Evolutionary conservation across 2,113 vertebrate species (phyloP), one percentile per base, ranked within the genome.

Genomic region (Phylloscopus trochilus): DNA sequence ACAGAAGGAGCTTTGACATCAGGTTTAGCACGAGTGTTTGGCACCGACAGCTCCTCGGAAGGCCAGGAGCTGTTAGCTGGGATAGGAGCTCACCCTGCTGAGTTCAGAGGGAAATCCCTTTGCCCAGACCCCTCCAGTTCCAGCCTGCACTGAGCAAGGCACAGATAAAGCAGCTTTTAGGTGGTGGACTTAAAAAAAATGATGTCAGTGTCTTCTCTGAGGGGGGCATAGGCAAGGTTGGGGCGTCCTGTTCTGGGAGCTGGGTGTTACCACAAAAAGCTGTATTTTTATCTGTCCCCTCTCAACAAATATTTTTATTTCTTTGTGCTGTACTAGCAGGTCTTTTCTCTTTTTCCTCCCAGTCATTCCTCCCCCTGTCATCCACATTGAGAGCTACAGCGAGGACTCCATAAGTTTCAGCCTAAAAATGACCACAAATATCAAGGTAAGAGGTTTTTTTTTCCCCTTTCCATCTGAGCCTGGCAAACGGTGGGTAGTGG

Each of bases 331-430:
- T 33, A 4, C 37, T 84, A 60, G 52, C 58, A 70, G 64, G 35
- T 37, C 15, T 92, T 96, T 94, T 87, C 27, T 87, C 52, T 68
- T n/a, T 78, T 53, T 82, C 37, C 37, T 76, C 76, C 49, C 87
- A 99, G 99, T 98, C 92, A 98, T 99, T 66, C 98, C 98, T 62
- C 97, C 98, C 7, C 99, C 99, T 23, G 97, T 97, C 37, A 99
- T 99, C 90, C 98, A 62, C 72, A 97, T 98, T 5, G 97, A 98
- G 92, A 97, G 95, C 96, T 97, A 98, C 82, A 97, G 89, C 0
- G 96, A 97, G 27, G 97, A 99, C 96, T 98, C 98, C 41, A 92
- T 99, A 43, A 98, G 93, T 76, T 98, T 99, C 51, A 98, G 98
- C 33, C 97, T 99, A 63, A 98, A 96, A 93, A 97, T 99, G 93